Evolutionary conservation across 2,113 vertebrate genomes (phyloP), one percentile per base, ranked within the genome.

Genomic region (Ranitomeya imitator): DNA sequence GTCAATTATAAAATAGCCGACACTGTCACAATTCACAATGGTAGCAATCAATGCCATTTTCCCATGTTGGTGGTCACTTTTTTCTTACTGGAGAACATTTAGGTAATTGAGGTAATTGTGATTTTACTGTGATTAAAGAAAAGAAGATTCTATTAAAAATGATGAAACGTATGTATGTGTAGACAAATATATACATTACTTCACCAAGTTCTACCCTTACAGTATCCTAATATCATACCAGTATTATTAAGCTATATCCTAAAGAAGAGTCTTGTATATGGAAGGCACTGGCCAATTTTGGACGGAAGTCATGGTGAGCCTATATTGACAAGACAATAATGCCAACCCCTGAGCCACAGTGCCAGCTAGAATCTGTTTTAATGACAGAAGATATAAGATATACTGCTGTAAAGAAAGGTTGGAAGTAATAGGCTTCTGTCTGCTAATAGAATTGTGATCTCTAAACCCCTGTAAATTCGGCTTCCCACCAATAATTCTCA

Each of bases 401-500:
- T 76, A 52, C 16, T 76, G 45, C 37, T 21, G 73, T 51, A 18
- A 51, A 51, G 73, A 18, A 76, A 55, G 51, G 51, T 14, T n/a
- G 55, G 77, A 55, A 79, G 77, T 79, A 55, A 79, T 55, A 79
- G 73, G 73, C 73, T 76, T 76, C 45, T 79, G 9, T 55, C 77
- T 79, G 77, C 77, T 79, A 79, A 79, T 57, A 79, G 51, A 54
- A 55, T 79, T 23, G 77, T 79, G 77, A 79, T 55, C 77, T 57
- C 51, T 79, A 79, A 55, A 57, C 19, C 52, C 19, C 77, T 55
- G 51, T 57, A 79, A 45, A 13, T 65, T 83, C 59, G 37, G 31
- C 80, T 45, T 83, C 80, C 60, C 60, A 63, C 80, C 60, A 83
- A 63, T 83, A 83, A 83, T 63, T 83, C 80, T 83, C 60, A 63